These are phyloP conservation scores for Poicephalus meyeri DNA, from an alignment of 2,113 vertebrate genomes.

Conservation along the genomic window DNA sequence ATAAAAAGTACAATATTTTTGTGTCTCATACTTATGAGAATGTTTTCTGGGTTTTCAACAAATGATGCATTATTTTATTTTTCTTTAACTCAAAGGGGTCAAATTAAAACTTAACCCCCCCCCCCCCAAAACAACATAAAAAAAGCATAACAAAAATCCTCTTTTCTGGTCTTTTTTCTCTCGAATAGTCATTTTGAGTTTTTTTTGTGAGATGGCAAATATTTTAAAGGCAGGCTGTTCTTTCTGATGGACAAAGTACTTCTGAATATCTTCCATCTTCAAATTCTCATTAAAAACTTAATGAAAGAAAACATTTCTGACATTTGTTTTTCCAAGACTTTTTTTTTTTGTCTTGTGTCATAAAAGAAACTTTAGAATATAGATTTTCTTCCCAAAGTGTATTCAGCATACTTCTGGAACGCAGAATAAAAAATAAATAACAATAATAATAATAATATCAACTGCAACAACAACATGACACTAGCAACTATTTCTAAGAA, in stretches of 20 bases:
- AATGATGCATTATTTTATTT: neutral
- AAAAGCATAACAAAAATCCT: neutral
- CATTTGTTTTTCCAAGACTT: neutral
- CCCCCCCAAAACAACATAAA: neutral
- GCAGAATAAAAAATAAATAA: neutral
- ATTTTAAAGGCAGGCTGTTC: neutral
- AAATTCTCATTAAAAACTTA: neutral
- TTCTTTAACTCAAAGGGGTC: neutral
- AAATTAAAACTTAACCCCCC: neutral
- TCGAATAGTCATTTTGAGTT: neutral
- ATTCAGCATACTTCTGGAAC: neutral
- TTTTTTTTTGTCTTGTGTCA: neutral
- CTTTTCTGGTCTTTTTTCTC: neutral
- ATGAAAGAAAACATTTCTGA: neutral
- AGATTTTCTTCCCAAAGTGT: neutral
- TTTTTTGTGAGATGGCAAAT: neutral
- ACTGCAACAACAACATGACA: neutral
- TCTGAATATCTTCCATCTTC: neutral
- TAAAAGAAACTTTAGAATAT: neutral
- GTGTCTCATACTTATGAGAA: neutral
- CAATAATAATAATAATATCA: neutral
- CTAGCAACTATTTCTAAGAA: neutral
- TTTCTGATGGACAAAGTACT: neutral
- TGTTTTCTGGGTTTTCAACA: neutral
- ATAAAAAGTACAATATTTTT: neutral